phyloP scores from a whole-genome alignment of 2,888 invertebrate species.

The Dioctria linearis region DNA sequence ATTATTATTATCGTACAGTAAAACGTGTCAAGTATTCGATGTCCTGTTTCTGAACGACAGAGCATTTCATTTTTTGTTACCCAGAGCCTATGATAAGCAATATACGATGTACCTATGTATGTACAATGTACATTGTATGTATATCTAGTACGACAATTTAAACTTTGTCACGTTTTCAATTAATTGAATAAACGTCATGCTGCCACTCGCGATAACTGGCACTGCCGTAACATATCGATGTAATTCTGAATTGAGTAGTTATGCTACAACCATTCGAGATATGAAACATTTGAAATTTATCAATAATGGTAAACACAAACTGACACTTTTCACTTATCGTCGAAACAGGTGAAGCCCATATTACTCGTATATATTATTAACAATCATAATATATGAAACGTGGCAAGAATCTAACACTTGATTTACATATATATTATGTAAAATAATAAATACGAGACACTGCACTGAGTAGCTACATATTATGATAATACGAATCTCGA shows the following conservation, averaged over 20 bases:
- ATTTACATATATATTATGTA: no score
- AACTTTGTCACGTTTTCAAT: conserved; percentile 58
- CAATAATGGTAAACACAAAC: background rate
- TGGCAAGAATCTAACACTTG: no score
- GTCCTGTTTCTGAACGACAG: background rate
- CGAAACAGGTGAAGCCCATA: no score
- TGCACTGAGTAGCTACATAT: no score
- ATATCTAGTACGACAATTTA: conserved; percentile 12
- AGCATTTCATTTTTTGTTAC: background rate
- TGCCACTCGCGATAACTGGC: conserved; percentile 25
- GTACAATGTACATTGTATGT: no score
- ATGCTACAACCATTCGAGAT: background rate
- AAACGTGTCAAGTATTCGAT: background rate
- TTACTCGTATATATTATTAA: no score
- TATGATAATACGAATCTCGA: no score
- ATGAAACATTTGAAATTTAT: conserved; percentile 13
- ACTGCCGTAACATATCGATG: conserved; percentile 21
- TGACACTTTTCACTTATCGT: conserved; percentile 10
- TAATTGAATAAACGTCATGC: conserved; percentile 56
- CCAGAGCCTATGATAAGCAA: no score
- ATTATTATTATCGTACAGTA: no score
- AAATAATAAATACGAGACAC: no score
- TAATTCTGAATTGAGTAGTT: background rate
- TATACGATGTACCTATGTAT: no score
- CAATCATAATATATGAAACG: no score